Conservation (phyloP, 2,888 invertebrate species). For the Orthosia gracilis region DNA sequence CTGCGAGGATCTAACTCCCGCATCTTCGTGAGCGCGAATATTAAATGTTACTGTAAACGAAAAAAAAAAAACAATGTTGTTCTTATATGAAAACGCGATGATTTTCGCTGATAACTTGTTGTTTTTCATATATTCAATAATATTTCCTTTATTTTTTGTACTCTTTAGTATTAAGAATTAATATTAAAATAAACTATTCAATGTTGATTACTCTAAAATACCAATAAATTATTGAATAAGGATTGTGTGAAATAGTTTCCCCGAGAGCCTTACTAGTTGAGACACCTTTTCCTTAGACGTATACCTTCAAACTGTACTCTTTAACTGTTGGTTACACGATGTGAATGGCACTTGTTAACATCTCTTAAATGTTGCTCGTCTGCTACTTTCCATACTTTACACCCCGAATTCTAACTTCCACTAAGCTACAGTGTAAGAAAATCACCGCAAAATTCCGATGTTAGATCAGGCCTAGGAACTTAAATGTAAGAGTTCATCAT, state of each 20-base stretch:
- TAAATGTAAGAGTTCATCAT: conserved; percentile 87
- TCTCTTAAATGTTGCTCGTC: conserved; percentile 75
- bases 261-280: conserved; percentile 89
- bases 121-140: conserved; percentile 91
- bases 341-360: conserved; percentile 66
- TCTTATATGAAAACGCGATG: conserved; percentile 89
- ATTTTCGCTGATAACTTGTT: conserved; percentile 89
- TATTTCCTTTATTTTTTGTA: conserved; percentile 92
- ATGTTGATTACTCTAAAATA: conserved; percentile 90
- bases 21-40: conserved; percentile 85
- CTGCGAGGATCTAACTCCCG: conserved; percentile 72
- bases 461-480: conserved; percentile 89
- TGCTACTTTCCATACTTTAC: conserved; percentile 76
- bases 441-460: conserved; percentile 71
- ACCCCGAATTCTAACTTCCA: conserved; percentile 77
- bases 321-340: conserved; percentile 71
- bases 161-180: conserved; percentile 90
- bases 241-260: conserved; percentile 89
- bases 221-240: conserved; percentile 89
- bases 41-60: conserved; percentile 89
- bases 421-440: conserved; percentile 70
- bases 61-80: conserved; percentile 89
- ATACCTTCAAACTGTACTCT: conserved; percentile 74
- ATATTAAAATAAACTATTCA: conserved; percentile 91
- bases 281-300: conserved; percentile 90